phyloP scores from a whole-genome alignment of 2,797 vertebrate genomes.

The Myotis vivesi region DNA sequence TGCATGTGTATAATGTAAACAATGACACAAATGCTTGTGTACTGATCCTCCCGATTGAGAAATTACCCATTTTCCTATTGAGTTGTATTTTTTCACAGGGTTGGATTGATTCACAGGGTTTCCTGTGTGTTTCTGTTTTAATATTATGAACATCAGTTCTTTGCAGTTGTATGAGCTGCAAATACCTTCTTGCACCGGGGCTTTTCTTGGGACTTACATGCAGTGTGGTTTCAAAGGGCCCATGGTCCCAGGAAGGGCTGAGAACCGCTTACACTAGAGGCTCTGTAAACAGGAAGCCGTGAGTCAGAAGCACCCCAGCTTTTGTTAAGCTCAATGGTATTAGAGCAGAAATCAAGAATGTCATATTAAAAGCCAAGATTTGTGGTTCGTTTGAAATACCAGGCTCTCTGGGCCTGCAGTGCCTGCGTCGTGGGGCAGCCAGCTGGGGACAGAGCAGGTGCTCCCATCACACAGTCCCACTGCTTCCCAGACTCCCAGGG shows the following conservation, averaged over 20 bases:
- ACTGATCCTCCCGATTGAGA: rapidly evolving
- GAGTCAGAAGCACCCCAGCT: slow-evolving; percentile 2
- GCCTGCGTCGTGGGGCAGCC: rapidly evolving
- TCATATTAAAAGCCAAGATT: not conserved
- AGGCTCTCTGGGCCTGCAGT: not conserved
- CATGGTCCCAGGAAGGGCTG: not conserved
- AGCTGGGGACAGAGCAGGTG: not conserved
- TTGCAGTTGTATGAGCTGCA: not conserved
- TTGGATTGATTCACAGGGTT: not conserved
- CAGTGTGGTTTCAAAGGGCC: not conserved
- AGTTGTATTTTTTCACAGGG: not conserved
- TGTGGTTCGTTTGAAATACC: not conserved
- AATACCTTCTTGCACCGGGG: not conserved
- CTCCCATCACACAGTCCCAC: rapidly evolving
- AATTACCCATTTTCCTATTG: not conserved
- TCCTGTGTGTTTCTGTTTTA: not conserved
- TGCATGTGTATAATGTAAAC: not conserved
- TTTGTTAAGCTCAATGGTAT: not conserved
- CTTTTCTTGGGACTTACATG: not conserved
- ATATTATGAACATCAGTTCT: slow-evolving; percentile 20
- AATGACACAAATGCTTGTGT: not conserved
- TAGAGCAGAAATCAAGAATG: not conserved
- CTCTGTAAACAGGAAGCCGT: not conserved
- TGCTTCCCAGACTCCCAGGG: not conserved
- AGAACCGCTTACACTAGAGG: not conserved